Conservation (phyloP, 2,888 invertebrate genomes). For the Iphiclides podalirius region DNA sequence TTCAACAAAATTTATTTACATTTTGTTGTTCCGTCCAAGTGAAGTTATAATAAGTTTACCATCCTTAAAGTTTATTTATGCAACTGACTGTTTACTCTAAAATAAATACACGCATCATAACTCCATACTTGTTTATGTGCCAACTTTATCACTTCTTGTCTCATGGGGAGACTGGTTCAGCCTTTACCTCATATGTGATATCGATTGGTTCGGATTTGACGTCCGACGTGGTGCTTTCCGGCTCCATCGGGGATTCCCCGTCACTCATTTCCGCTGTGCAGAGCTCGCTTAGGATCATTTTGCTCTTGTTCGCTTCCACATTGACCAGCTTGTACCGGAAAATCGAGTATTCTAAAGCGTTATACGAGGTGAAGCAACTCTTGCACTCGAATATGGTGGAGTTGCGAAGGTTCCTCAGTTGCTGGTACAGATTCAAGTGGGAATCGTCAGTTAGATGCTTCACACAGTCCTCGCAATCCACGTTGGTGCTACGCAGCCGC, state of each 20-base stretch:
- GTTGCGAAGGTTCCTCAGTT: conserved; percentile 44
- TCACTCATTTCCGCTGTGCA: conserved; percentile 67
- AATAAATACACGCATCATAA: too few relatives aligned
- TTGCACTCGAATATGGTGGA: conserved; percentile 53
- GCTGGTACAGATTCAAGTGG: conserved; percentile 41
- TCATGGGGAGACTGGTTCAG: too few relatives aligned
- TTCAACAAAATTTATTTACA: too few relatives aligned
- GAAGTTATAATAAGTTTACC: too few relatives aligned
- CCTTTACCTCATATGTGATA: background rate
- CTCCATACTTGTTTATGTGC: too few relatives aligned
- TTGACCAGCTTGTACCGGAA: conserved; percentile 44
- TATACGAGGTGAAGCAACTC: conserved; percentile 43
- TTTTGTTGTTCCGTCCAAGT: too few relatives aligned
- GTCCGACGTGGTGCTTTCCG: conserved; percentile 50
- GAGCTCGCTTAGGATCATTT: conserved; percentile 59
- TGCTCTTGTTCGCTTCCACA: conserved; percentile 37
- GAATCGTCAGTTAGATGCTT: conserved; percentile 51
- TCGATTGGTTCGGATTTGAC: conserved; percentile 36
- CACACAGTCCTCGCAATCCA: conserved; percentile 57
- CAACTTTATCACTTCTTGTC: too few relatives aligned
- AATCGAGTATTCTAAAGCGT: conserved; percentile 49
- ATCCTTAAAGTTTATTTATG: too few relatives aligned
- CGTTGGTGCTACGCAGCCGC: conserved; percentile 34
- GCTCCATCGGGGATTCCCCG: conserved; percentile 42
- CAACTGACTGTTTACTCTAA: too few relatives aligned